phyloP scores from a whole-genome alignment of 2,797 vertebrate species.

The Brachyrhaphis roseni region DNA sequence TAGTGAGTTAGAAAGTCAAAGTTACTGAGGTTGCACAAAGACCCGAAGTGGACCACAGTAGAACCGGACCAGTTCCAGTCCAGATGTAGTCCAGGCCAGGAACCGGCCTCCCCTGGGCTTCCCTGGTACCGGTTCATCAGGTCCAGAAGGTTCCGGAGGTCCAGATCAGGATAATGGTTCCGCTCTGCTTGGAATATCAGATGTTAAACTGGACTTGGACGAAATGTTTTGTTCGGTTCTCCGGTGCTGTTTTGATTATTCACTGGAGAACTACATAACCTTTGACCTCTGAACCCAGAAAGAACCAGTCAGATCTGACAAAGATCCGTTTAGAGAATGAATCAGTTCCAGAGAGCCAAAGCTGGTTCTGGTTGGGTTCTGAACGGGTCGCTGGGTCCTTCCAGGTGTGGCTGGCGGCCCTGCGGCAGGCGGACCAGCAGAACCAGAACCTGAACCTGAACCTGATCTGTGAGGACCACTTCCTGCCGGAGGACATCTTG shows the following conservation, averaged over 20 bases:
- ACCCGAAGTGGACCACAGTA: background rate
- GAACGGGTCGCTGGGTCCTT: background rate
- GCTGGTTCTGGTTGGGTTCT: slow-evolving; percentile 28
- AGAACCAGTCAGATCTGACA: no score
- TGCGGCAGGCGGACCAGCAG: slow-evolving; percentile 51
- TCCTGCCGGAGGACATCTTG: slow-evolving; percentile 64
- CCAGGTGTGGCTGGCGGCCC: slow-evolving; percentile 68
- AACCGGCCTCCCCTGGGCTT: background rate
- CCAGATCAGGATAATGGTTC: background rate
- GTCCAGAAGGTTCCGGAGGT: no score
- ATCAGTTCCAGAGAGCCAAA: background rate
- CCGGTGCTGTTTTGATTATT: no score
- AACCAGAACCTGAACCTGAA: slow-evolving; percentile 38
- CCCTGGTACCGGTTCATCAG: background rate
- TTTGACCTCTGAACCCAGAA: no score
- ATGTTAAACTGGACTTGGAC: no score
- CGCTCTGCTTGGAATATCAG: no score
- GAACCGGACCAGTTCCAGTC: background rate
- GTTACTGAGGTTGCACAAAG: background rate
- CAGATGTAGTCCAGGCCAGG: background rate
- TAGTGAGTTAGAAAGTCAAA: background rate
- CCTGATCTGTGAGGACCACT: slow-evolving; percentile 70
- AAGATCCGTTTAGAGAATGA: no score
- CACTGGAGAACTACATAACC: no score
- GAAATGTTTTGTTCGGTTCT: no score